Evolutionary conservation across 2,888 invertebrate species (phyloP).

Genomic region (Phragmatobia fuliginosa): DNA sequence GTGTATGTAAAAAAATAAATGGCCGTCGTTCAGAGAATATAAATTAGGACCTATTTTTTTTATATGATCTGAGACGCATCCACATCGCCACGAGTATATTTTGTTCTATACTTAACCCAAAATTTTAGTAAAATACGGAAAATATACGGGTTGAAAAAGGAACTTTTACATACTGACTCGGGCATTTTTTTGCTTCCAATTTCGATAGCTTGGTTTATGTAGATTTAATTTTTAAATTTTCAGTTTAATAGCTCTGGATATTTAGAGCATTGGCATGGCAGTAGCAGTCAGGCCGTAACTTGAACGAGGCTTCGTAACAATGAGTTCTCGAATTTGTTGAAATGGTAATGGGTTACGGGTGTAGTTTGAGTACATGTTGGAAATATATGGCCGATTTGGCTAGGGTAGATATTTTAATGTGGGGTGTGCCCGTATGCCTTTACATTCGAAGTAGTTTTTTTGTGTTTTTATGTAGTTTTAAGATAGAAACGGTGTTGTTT

Average conservation of each 20-base stretch:
- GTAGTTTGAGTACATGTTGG: slow-evolving; percentile 58
- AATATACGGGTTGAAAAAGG: neutral
- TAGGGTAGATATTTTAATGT: slow-evolving; percentile 47
- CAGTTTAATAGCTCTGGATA: slow-evolving; percentile 17
- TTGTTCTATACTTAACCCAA: neutral
- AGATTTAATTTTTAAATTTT: neutral
- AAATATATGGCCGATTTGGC: slow-evolving; percentile 50
- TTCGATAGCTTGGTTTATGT: neutral
- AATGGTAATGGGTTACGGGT: slow-evolving; percentile 68
- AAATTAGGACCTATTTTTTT: too few species aligned
- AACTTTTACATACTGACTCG: neutral
- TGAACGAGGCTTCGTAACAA: slow-evolving; percentile 63
- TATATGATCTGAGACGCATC: neutral
- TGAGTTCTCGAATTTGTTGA: slow-evolving; percentile 63
- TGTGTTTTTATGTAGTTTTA: neutral
- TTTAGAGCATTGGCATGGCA: slow-evolving; percentile 43
- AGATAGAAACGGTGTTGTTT: neutral
- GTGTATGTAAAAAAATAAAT: too few species aligned
- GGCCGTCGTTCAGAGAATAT: too few species aligned
- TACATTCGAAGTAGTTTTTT: slow-evolving; percentile 31
- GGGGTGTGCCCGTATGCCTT: slow-evolving; percentile 14
- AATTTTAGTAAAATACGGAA: neutral
- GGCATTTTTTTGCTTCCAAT: neutral
- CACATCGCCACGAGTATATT: neutral
- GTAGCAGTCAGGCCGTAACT: slow-evolving; percentile 56